These are phyloP conservation scores for Platysternon megacephalum DNA, from an alignment of 2,113 vertebrate species.

Conservation along the genomic window DNA sequence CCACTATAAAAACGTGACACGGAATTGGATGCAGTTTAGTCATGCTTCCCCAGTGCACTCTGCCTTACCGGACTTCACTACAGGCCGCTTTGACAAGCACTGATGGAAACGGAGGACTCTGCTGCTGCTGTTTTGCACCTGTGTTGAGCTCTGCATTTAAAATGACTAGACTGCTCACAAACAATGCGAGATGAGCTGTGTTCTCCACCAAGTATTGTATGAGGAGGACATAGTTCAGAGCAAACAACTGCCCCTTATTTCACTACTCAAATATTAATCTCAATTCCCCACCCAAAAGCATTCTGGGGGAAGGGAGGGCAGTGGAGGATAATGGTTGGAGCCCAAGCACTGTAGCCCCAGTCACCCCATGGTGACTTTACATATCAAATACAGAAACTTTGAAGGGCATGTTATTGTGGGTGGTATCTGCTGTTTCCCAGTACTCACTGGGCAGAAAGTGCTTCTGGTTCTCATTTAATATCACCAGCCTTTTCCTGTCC, in stretches of 20 bases:
- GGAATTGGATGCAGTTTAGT: background rate
- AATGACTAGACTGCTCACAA: background rate
- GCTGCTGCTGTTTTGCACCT: background rate
- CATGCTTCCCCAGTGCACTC: background rate
- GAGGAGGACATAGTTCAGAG: background rate
- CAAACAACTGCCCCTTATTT: background rate
- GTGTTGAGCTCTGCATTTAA: background rate
- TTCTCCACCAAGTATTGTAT: background rate
- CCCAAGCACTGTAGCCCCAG: background rate
- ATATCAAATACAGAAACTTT: background rate
- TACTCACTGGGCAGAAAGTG: background rate
- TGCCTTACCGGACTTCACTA: background rate
- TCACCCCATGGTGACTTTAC: background rate
- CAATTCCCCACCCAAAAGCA: background rate
- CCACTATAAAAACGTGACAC: background rate
- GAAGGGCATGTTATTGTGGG: too few relatives aligned
- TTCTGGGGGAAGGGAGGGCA: background rate
- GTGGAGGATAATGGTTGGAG: background rate
- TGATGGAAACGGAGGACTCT: fast-evolving
- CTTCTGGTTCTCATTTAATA: background rate
- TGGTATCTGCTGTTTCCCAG: background rate
- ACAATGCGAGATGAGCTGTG: background rate
- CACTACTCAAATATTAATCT: background rate
- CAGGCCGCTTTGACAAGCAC: fast-evolving
- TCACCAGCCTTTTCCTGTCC: background rate